Evolutionary conservation across 2,888 invertebrate genomes (phyloP).

Genomic region (Papilio gigon): DNA sequence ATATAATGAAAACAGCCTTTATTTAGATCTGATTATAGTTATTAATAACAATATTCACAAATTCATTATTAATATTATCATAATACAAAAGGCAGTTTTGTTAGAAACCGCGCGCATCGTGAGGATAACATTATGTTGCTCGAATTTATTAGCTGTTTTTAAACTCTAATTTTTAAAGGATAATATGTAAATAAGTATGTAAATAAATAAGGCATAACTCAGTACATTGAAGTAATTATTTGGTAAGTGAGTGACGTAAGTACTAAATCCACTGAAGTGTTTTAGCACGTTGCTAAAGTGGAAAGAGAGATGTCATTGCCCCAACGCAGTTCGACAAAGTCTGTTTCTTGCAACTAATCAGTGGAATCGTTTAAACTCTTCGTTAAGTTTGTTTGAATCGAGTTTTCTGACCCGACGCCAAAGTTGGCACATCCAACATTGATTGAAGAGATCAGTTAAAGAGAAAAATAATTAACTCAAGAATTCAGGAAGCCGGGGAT

Average conservation of each 20-base stretch:
- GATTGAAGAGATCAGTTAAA: conserved; percentile 21
- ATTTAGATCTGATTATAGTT: no score
- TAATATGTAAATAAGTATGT: no score
- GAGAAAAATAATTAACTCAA: neutral
- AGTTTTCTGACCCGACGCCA: conserved; percentile 1
- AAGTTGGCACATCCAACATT: conserved; percentile 17
- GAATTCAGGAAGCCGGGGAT: neutral
- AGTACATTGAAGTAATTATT: no score
- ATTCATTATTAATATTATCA: no score
- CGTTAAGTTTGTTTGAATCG: conserved; percentile 3
- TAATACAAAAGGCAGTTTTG: no score
- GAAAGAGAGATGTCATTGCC: neutral
- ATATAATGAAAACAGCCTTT: no score
- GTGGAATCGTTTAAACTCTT: conserved; percentile 13
- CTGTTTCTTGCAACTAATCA: conserved; percentile 16
- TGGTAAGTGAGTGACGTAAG: neutral
- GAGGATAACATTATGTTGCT: no score
- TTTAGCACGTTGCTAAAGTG: neutral
- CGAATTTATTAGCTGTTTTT: no score
- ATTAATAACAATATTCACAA: no score
- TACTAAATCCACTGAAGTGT: neutral
- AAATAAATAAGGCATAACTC: no score
- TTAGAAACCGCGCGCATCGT: no score
- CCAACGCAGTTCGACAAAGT: conserved; percentile 14
- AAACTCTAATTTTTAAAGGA: no score